phyloP scores from a whole-genome alignment of 2,888 invertebrate genomes.

The Rutpela maculata region DNA sequence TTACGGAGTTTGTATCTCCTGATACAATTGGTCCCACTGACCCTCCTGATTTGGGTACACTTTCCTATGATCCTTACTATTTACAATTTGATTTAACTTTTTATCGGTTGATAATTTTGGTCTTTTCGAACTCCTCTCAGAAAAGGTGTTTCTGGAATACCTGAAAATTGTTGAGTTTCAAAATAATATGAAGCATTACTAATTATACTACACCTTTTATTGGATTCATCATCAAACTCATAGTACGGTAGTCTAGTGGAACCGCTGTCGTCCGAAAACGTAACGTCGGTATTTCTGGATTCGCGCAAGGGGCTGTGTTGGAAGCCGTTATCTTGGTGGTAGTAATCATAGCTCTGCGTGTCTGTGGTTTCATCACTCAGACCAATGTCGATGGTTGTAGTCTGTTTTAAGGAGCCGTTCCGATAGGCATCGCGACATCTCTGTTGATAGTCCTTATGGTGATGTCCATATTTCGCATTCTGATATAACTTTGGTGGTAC shows the following conservation, averaged over 20 bases:
- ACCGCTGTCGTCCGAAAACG: constrained; percentile 68
- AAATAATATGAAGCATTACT: neutral
- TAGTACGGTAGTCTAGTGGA: constrained; percentile 67
- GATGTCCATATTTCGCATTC: constrained; percentile 5
- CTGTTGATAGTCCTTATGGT: constrained; percentile 40
- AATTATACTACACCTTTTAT: constrained; percentile 55
- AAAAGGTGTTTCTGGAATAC: constrained; percentile 57
- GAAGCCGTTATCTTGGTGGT: constrained; percentile 66
- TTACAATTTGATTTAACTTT: constrained; percentile 49
- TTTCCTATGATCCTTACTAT: constrained; percentile 58
- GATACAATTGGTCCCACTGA: constrained; percentile 63
- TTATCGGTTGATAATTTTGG: constrained; percentile 51
- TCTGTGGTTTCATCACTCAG: constrained; percentile 69
- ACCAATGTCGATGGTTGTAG: constrained; percentile 63
- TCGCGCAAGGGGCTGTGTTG: constrained; percentile 61
- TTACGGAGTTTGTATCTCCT: constrained; percentile 66
- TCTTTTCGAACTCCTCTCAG: constrained; percentile 57
- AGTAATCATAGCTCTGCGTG: constrained; percentile 66
- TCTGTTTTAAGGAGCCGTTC: constrained; percentile 49
- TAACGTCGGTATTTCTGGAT: constrained; percentile 61
- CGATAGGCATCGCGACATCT: constrained; percentile 47
- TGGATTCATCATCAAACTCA: constrained; percentile 64
- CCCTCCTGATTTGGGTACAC: constrained; percentile 62
- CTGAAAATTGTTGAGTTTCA: constrained; percentile 17
- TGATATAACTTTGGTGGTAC: constrained; percentile 6